Percentiles rank a stretch among this genome's conserved stretches.
Evolutionary conservation across 2,888 invertebrate genomes (phyloP).

Genomic region (Torymus tubicola): DNA sequence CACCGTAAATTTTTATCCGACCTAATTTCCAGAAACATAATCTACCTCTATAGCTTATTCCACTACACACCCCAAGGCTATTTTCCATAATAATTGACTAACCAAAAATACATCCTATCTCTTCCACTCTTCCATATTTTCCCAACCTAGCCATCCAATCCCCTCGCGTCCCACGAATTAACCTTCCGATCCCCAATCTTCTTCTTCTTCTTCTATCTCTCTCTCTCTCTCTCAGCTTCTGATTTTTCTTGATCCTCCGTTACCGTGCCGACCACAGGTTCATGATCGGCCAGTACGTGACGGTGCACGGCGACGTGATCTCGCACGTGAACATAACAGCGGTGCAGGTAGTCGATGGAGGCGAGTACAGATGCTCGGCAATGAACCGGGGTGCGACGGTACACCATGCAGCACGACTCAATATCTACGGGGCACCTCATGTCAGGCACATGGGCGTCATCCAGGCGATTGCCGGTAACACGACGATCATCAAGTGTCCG

Average conservation of each 20-base stretch:
- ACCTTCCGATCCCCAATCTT: background rate
- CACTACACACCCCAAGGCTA: too few relatives aligned
- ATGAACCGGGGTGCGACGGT: conserved; percentile 89
- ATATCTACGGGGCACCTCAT: conserved; percentile 91
- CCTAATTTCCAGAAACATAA: too few relatives aligned
- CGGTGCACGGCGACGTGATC: conserved; percentile 93
- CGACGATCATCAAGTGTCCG: conserved; percentile 91
- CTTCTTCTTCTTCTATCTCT: background rate
- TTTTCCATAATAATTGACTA: too few relatives aligned
- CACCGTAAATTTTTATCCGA: too few relatives aligned
- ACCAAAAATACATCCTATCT: too few relatives aligned
- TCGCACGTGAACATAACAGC: conserved; percentile 94
- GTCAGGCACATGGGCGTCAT: conserved; percentile 93
- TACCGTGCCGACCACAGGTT: conserved; percentile 79
- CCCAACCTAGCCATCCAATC: too few relatives aligned
- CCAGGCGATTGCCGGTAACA: conserved; percentile 90
- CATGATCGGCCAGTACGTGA: conserved; percentile 93
- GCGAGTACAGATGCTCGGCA: conserved; percentile 91
- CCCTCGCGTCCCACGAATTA: too few relatives aligned
- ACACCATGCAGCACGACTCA: conserved; percentile 89
- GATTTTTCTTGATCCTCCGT: too few relatives aligned
- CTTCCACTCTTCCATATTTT: too few relatives aligned
- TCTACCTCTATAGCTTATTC: too few relatives aligned
- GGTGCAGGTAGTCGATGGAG: conserved; percentile 92
- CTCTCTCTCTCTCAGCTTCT: background rate